Percentiles rank a stretch among this genome's conserved stretches.
Conservation (phyloP, 2,888 invertebrate genomes). For the Drosophila buzzatii region DNA sequence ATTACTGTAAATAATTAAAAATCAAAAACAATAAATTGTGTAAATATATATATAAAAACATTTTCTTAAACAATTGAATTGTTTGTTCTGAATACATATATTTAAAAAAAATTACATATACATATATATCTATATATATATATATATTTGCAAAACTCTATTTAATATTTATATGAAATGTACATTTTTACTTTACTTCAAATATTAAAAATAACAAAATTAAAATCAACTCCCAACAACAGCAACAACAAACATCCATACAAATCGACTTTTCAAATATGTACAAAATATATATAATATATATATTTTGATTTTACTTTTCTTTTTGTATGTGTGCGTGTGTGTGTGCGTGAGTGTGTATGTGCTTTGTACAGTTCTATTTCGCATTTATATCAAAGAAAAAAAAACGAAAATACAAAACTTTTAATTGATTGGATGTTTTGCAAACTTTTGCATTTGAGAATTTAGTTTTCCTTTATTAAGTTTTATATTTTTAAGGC, state of each 20-base stretch:
- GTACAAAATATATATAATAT: constrained; percentile 39
- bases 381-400: constrained; percentile 31
- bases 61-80: constrained; percentile 65
- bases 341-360: constrained; percentile 26
- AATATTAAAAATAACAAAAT: constrained; percentile 51
- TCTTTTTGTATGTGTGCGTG: constrained; percentile 18
- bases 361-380: constrained; percentile 45
- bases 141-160: constrained; percentile 80
- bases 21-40: constrained; percentile 60
- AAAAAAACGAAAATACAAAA: constrained; percentile 20
- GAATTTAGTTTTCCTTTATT: constrained; percentile 26
- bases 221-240: constrained; percentile 50
- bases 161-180: constrained; percentile 79
- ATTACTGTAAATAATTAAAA: constrained; percentile 83
- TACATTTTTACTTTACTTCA: constrained; percentile 70
- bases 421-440: constrained; percentile 57
- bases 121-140: constrained; percentile 71
- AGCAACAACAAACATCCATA: constrained; percentile 37
- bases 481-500: constrained; percentile 45
- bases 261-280: constrained; percentile 54
- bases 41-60: constrained; percentile 83
- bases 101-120: constrained; percentile 36
- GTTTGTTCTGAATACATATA: constrained; percentile 72
- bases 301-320: constrained; percentile 32
- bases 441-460: constrained; percentile 67